Evolutionary conservation across 53 echinoderm and acorn worm species (phyloP), one percentile per base, ranked within the genome.

Genomic region (Apostichopus leukothele): DNA sequence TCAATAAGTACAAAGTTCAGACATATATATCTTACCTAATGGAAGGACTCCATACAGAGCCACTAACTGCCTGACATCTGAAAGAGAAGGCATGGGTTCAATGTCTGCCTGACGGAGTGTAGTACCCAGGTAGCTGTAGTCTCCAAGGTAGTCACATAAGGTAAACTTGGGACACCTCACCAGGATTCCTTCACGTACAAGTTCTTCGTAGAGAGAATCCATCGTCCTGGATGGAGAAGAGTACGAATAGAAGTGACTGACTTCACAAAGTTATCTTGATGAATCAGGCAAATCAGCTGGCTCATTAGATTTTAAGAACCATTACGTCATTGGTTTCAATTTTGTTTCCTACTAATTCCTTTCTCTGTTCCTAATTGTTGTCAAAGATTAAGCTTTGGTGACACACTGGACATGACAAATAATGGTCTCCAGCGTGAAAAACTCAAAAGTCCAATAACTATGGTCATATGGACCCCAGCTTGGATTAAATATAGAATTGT

Each of bases 51-150:
- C 99, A 89, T 98, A 98, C 52, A 98, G 91, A 18, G 99, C 95
- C 76, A 98, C 99, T 54, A 98, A 75, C 76, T 98, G 99, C 57
- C 99, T 89, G 22, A 98, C 99, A 91, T 98, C 99, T 61, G 99
- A 98, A 39, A 98, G 85, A 20, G 99, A 94, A 4, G 99, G 99
- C 99, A 96, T 98, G 13, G 99, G 99, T 74, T 98, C 99, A 52
- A 98, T 98, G 83, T 98, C 95, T 19, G 92, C 94, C 79, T 94
- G 94, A 79, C 96, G 88, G 14, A 98, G 94, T 6, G 99, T 98
- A 23, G 99, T 98, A 11, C 99, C 99, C 76, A 98, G 91, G 85
- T 94, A 98, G 91, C 99, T 98, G 91, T 96, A 98, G 83, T 98
- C 99, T 6, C 99, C 99, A 51, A 94, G 88, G 84, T 95, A 98